These are phyloP conservation scores for Catalaphyllia jardinei DNA, from an alignment of 64 coral and sea anemone species.

Conservation along the genomic window DNA sequence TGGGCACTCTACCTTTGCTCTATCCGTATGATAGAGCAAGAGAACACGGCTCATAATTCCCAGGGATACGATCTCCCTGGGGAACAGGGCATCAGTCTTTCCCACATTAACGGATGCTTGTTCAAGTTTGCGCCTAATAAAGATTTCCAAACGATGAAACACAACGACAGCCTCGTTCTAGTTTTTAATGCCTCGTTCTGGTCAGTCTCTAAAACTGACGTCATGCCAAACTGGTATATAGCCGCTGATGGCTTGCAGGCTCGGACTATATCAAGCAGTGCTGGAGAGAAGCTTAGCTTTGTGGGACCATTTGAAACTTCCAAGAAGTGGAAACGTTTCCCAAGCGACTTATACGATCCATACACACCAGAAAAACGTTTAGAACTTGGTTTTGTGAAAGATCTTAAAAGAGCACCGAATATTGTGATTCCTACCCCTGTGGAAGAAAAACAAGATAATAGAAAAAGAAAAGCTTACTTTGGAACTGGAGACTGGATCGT, in stretches of 20 bases:
- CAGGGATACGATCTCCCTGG: slow-evolving; percentile 71
- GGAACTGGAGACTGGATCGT: slow-evolving; percentile 74
- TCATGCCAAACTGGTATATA: slow-evolving; percentile 91
- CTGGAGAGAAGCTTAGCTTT: slow-evolving; percentile 67
- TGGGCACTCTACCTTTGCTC: slow-evolving; percentile 85
- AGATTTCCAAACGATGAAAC: slow-evolving; percentile 39
- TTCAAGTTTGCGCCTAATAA: slow-evolving; percentile 76
- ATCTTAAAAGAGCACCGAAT: too few species aligned
- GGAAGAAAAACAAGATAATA: slow-evolving; percentile 43
- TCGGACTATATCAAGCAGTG: slow-evolving; percentile 78
- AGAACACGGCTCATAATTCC: slow-evolving; percentile 75
- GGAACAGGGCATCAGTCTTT: slow-evolving; percentile 9
- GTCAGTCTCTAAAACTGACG: slow-evolving; percentile 65
- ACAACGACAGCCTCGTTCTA: slow-evolving; percentile 24
- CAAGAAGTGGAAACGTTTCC: slow-evolving; percentile 69
- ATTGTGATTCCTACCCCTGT: neutral
- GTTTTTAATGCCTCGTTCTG: slow-evolving; percentile 46
- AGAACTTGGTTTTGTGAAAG: slow-evolving; percentile 11
- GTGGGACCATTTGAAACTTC: slow-evolving; percentile 56
- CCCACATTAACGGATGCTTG: slow-evolving; percentile 82
- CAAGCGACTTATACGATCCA: slow-evolving; percentile 71
- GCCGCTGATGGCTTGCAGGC: slow-evolving; percentile 89
- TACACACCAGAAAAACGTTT: slow-evolving; percentile 62
- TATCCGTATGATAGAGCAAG: slow-evolving; percentile 76
- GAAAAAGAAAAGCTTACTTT: slow-evolving; percentile 6